Conservation (phyloP, 23 tunicate genomes). For the Trididemnum miniatum region DNA sequence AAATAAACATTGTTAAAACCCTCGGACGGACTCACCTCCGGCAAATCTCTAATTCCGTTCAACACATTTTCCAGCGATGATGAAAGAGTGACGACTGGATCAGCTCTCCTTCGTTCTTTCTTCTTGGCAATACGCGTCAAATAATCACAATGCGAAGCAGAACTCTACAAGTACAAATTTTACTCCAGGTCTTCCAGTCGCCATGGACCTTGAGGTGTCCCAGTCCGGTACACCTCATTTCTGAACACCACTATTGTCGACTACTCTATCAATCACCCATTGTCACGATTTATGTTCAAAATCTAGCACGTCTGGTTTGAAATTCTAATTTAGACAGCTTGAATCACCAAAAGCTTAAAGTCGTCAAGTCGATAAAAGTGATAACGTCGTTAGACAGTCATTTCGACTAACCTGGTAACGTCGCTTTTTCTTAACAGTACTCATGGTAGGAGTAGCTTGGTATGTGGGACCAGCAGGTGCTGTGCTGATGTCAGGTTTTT, state of each 20-base stretch:
- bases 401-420: constrained; percentile 84
- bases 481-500: constrained; percentile 66
- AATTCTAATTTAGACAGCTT: too few relatives aligned
- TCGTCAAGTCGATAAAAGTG: too few relatives aligned
- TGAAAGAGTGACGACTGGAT: constrained; percentile 87
- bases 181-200: too few relatives aligned
- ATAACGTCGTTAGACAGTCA: too few relatives aligned
- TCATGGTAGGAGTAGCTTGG: constrained; percentile 24
- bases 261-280: too few relatives aligned
- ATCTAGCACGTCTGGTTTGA: neutral
- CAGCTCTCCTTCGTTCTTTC: constrained; percentile 89
- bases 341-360: too few relatives aligned
- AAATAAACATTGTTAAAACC: too few relatives aligned
- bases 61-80: constrained; percentile 71
- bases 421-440: constrained; percentile 47
- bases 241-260: too few relatives aligned
- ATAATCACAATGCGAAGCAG: constrained; percentile 76
- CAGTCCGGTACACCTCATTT: too few relatives aligned
- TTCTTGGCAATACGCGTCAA: constrained; percentile 91
- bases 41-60: constrained; percentile 66
- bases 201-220: too few relatives aligned
- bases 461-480: constrained; percentile 38
- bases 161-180: too few relatives aligned
- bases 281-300: too few relatives aligned
- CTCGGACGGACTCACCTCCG: constrained; percentile 54